Conservation (phyloP, 2,888 invertebrate species). For the Phragmatobia fuliginosa region DNA sequence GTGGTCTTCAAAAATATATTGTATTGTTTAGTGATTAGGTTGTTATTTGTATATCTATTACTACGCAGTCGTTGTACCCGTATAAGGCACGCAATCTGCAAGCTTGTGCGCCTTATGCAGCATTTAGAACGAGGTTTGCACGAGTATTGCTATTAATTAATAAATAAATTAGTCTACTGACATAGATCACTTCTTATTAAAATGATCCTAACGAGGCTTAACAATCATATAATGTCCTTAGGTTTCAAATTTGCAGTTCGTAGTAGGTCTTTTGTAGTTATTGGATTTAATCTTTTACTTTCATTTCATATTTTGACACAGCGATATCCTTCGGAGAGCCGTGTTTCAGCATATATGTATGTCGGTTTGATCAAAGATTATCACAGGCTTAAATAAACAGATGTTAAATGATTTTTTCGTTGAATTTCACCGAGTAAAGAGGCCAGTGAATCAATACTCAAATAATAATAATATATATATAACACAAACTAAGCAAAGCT, state of each 20-base stretch:
- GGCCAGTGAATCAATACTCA: too few relatives aligned
- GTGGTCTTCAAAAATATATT: conserved; percentile 1
- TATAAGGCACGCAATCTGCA: conserved; percentile 40
- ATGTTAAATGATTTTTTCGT: too few relatives aligned
- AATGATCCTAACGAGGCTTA: not conserved
- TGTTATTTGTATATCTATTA: conserved; percentile 17
- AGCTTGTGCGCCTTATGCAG: conserved; percentile 33
- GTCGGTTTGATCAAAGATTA: too few relatives aligned
- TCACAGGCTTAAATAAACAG: too few relatives aligned
- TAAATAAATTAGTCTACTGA: conserved; percentile 39
- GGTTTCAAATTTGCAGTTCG: not conserved
- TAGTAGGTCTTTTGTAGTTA: too few relatives aligned
- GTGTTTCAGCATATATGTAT: too few relatives aligned
- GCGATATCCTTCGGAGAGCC: too few relatives aligned
- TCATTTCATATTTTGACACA: too few relatives aligned
- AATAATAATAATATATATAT: too few relatives aligned
- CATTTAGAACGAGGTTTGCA: conserved; percentile 23
- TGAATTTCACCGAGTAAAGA: too few relatives aligned
- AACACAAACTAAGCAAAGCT: too few relatives aligned
- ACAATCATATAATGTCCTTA: not conserved
- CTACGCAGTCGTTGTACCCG: conserved; percentile 50
- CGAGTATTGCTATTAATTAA: conserved; percentile 25
- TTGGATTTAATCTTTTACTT: too few relatives aligned
- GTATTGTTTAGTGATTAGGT: conserved; percentile 10
- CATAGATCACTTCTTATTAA: conserved; percentile 23